Base-by-base conservation (phyloP, 2,888 invertebrate genomes). In the Drosophila limbata region DNA sequence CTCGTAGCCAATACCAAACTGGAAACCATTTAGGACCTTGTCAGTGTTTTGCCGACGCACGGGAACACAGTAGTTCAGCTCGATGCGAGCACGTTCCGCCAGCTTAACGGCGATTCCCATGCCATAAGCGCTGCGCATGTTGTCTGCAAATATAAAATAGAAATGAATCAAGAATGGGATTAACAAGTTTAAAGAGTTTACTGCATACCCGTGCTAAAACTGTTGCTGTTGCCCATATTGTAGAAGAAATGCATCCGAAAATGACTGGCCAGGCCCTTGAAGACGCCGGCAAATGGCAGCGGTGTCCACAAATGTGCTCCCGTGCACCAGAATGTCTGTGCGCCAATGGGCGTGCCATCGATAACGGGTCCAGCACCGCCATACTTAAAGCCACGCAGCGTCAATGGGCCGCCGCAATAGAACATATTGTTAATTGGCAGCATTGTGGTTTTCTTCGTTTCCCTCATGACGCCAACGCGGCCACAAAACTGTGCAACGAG, bases 61-160 rank as follows among this genome's bases (percentile, higher is more conserved):
- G 44, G 99, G 99, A 89, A 96, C 93, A 92, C 97, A 96, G 93
- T 99, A 98, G 94, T 99, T 99, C 59, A 99, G 94, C 94, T 99
- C 99, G 60, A 99, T 94, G 64, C 98, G 94, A n/a, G 98, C 98
- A 73, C 96, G 94, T 77, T 96, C 94, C 78, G 95, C 98, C 64
- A 99, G 93, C 73, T 96, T 95, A 90, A 98, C 94, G 13, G 96
- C 97, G 57, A 98, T 91, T 15, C 98, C 99, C 60, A 95, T 92
- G 35, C 99, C 99, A 84, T 94, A 95, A 3, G 98, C 94, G 87
- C 96, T 94, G 64, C 99, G 94, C 81, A 94, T 93, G 67, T 94
- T 93, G 53, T 94, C 93, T 51, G 25, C 21, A 90, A 80, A 90
- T 5, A 17, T 1, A 61, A 28, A 95, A 90, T 5, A 31, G n/a